Percentiles rank a stretch among this genome's conserved stretches.
Conservation (phyloP, 2,797 vertebrate species). For the Myotis myotis region DNA sequence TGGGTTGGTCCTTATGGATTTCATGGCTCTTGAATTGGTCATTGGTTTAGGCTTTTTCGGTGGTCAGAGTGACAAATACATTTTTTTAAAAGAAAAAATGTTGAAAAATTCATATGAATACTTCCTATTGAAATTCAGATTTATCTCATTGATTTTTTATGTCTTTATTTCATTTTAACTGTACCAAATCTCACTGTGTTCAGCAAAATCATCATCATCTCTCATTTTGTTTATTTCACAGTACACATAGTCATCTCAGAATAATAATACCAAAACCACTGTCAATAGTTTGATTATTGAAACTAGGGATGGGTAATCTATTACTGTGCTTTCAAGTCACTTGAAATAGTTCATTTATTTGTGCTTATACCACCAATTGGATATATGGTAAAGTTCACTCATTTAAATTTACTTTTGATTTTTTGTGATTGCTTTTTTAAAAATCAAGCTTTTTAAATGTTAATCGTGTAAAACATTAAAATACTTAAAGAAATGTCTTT, state of each 20-base stretch:
- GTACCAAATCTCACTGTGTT: neutral
- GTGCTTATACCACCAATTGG: neutral
- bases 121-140: constrained; percentile 2
- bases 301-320: neutral
- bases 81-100: neutral
- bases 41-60: neutral
- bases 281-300: neutral
- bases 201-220: neutral
- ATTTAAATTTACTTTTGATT: constrained; percentile 20
- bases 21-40: neutral
- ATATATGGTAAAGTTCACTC: neutral
- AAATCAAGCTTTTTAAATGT: neutral
- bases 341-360: constrained; percentile 19
- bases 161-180: neutral
- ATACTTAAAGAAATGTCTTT: neutral
- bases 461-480: constrained; percentile 39
- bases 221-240: neutral
- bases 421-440: neutral
- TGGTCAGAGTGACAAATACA: constrained; percentile 5
- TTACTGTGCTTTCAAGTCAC: neutral
- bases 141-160: neutral
- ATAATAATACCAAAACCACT: neutral
- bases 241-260: neutral
- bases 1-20: neutral
- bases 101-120: neutral